Conservation (phyloP, 1,140 invertebrate genomes). For the Drosophila bocki region DNA sequence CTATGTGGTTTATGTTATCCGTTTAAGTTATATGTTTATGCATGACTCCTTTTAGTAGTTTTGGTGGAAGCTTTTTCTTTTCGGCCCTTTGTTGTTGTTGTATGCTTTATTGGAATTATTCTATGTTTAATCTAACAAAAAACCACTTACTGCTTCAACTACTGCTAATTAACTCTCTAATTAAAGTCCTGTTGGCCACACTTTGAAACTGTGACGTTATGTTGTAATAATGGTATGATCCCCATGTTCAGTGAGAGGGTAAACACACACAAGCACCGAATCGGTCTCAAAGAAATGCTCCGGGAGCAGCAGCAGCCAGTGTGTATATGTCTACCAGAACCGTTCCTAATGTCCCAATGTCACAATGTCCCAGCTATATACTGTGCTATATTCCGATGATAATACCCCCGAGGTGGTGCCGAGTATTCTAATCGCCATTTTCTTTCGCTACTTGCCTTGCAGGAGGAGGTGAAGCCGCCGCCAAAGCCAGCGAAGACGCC, state of each 20-base stretch:
- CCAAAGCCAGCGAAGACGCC: slow-evolving; percentile 81
- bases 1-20: not conserved
- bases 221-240: slow-evolving; percentile 68
- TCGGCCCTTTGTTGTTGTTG: slow-evolving; percentile 13
- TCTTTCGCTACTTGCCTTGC: slow-evolving; percentile 51
- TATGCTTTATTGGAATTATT: slow-evolving; percentile 19
- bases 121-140: slow-evolving; percentile 22
- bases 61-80: slow-evolving; percentile 34
- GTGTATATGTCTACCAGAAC: slow-evolving; percentile 26
- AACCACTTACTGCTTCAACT: slow-evolving; percentile 9
- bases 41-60: slow-evolving; percentile 7
- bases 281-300: slow-evolving; percentile 7
- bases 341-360: slow-evolving; percentile 24
- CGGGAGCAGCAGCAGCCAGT: slow-evolving; percentile 33
- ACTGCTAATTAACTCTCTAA: slow-evolving; percentile 43
- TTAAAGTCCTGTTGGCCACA: slow-evolving; percentile 62
- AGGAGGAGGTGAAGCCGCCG: slow-evolving; percentile 76
- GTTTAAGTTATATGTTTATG: not conserved
- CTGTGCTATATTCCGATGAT: slow-evolving; percentile 16
- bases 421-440: slow-evolving; percentile 33
- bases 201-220: slow-evolving; percentile 84
- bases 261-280: slow-evolving; percentile 32
- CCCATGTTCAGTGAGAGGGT: slow-evolving; percentile 21
- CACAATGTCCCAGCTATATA: slow-evolving; percentile 40
- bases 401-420: not conserved